These are phyloP conservation scores for Craniophora ligustri DNA, from an alignment of 2,888 invertebrate species.

Conservation along the genomic window DNA sequence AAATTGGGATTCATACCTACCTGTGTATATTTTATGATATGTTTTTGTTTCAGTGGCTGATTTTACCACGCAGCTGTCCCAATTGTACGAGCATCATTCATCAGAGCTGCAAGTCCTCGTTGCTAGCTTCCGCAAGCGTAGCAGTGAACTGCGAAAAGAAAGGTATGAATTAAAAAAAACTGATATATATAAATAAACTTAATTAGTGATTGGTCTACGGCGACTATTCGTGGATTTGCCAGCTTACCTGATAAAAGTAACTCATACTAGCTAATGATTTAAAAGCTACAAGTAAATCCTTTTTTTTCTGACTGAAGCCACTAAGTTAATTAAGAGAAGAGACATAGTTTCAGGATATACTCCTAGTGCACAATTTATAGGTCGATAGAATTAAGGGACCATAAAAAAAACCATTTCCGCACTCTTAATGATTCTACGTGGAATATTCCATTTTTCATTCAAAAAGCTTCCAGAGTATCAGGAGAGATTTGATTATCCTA, in stretches of 20 bases:
- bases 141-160: conserved; percentile 95
- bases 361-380: too few species aligned
- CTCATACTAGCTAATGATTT: too few species aligned
- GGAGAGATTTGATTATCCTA: conserved; percentile 10
- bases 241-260: too few species aligned
- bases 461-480: conserved; percentile 19
- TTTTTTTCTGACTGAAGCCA: too few species aligned
- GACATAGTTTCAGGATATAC: too few species aligned
- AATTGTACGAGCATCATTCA: conserved; percentile 96
- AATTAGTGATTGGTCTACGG: too few species aligned
- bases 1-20: too few species aligned
- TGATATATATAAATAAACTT: background rate
- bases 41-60: conserved; percentile 93
- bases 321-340: too few species aligned
- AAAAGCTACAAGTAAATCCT: too few species aligned
- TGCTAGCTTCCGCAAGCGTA: conserved; percentile 95
- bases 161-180: conserved; percentile 89
- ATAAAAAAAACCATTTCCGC: background rate
- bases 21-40: background rate
- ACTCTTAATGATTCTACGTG: conserved; percentile 7
- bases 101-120: conserved; percentile 95
- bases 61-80: conserved; percentile 96
- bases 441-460: conserved; percentile 9
- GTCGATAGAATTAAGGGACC: too few species aligned
- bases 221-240: too few species aligned